Percentiles rank a stretch among this genome's conserved stretches.
These are phyloP conservation scores for Melanerpes aurifrons DNA, from an alignment of 2,113 vertebrate species.

Conservation along the genomic window DNA sequence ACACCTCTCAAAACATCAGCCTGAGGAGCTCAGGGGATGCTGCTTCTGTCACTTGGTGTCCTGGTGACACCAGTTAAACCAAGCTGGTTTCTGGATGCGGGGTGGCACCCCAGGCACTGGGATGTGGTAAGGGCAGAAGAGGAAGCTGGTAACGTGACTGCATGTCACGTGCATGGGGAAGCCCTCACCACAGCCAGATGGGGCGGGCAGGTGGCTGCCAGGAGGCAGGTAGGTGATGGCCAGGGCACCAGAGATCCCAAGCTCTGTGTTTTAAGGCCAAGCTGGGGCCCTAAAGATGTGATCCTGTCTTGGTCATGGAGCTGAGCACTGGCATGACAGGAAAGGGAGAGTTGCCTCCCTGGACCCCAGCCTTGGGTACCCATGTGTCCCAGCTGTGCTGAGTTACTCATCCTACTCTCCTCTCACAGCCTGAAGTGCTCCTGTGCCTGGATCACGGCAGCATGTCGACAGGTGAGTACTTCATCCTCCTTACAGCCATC, in stretches of 20 bases:
- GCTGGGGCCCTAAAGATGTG: not conserved
- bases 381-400: not conserved
- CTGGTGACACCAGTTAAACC: not conserved
- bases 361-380: not conserved
- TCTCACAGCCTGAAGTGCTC: conserved; percentile 68
- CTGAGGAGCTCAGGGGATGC: not conserved
- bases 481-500: accelerated
- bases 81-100: not conserved
- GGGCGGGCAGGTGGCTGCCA: conserved; percentile 13
- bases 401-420: not conserved
- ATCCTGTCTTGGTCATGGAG: not conserved
- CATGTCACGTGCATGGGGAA: conserved; percentile 37
- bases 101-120: not conserved
- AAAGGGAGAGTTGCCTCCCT: not conserved
- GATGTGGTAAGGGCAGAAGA: conserved; percentile 52
- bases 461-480: conserved; percentile 83
- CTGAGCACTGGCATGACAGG: not conserved
- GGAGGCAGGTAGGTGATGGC: conserved; percentile 26
- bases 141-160: conserved; percentile 7
- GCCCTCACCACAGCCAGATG: conserved; percentile 31
- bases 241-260: not conserved
- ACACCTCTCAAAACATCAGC: not conserved
- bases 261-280: not conserved
- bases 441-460: conserved; percentile 50
- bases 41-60: not conserved